Conservation (phyloP, 2,888 invertebrate species). For the Troides helena region DNA sequence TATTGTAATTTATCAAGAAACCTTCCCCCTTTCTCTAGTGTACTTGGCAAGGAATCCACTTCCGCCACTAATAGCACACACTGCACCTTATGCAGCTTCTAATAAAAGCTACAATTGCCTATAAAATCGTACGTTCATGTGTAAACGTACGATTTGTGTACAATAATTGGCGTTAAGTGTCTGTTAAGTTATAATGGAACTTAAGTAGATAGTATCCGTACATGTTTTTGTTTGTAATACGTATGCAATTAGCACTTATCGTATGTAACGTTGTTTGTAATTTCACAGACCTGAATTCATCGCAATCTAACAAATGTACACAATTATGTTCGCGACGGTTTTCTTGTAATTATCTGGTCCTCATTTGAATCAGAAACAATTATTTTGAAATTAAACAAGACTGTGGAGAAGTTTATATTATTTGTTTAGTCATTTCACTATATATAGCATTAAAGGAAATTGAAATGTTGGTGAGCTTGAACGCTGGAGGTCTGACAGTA, state of each 20-base stretch:
- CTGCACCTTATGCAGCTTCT: slow-evolving; percentile 30
- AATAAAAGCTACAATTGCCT: slow-evolving; percentile 39
- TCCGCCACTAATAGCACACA: slow-evolving; percentile 7
- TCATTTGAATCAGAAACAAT: slow-evolving; percentile 29
- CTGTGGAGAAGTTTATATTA: background rate
- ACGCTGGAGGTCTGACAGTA: too few species aligned
- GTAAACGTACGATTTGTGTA: slow-evolving; percentile 39
- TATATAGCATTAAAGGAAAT: too few species aligned
- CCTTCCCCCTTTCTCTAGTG: slow-evolving; percentile 62
- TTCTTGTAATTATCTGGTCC: slow-evolving; percentile 48
- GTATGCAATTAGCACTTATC: slow-evolving; percentile 66
- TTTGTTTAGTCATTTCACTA: background rate
- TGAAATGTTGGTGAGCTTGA: too few species aligned
- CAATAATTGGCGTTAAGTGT: slow-evolving; percentile 73
- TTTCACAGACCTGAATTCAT: slow-evolving; percentile 55
- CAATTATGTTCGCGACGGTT: slow-evolving; percentile 56
- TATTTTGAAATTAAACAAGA: slow-evolving; percentile 23
- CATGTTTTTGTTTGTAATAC: slow-evolving; percentile 56
- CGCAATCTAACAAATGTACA: slow-evolving; percentile 44
- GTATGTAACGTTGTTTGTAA: slow-evolving; percentile 51
- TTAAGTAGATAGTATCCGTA: slow-evolving; percentile 69
- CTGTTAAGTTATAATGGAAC: slow-evolving; percentile 74
- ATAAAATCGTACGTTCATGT: slow-evolving; percentile 4
- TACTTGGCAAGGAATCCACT: slow-evolving; percentile 34
- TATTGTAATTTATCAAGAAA: slow-evolving; percentile 72